phyloP scores from a whole-genome alignment of 2,888 invertebrate genomes.

The Torymus auratus region DNA sequence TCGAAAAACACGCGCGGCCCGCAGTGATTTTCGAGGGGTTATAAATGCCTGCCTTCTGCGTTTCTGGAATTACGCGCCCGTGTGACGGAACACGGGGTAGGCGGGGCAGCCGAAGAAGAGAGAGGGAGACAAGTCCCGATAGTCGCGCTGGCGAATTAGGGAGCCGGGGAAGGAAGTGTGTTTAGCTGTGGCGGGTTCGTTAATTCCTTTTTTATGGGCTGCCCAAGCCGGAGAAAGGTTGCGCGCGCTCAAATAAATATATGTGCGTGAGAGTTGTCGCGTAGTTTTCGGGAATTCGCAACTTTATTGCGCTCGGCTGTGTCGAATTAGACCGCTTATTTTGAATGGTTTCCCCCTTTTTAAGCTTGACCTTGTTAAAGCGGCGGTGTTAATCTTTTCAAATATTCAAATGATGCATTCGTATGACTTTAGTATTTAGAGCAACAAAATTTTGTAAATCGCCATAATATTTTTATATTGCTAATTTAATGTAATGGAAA shows the following conservation, averaged over 20 bases:
- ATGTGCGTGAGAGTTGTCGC: conserved; percentile 23
- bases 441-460: no score
- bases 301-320: no score
- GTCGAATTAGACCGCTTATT: no score
- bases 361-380: no score
- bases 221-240: conserved; percentile 20
- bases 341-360: no score
- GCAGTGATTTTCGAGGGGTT: conserved; percentile 12
- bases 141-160: neutral
- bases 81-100: conserved; percentile 2
- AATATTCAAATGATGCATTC: no score
- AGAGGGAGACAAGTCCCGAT: neutral
- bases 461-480: no score
- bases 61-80: conserved; percentile 47
- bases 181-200: neutral
- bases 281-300: neutral
- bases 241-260: neutral
- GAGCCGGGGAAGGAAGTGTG: neutral
- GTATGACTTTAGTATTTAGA: no score
- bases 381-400: no score
- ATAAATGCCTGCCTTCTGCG: conserved; percentile 10
- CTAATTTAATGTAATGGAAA: no score
- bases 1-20: conserved; percentile 40
- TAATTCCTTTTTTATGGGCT: neutral
- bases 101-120: neutral